Evolutionary conservation across 2,113 vertebrate genomes (phyloP).

Genomic region (Melanocharis versteri): DNA sequence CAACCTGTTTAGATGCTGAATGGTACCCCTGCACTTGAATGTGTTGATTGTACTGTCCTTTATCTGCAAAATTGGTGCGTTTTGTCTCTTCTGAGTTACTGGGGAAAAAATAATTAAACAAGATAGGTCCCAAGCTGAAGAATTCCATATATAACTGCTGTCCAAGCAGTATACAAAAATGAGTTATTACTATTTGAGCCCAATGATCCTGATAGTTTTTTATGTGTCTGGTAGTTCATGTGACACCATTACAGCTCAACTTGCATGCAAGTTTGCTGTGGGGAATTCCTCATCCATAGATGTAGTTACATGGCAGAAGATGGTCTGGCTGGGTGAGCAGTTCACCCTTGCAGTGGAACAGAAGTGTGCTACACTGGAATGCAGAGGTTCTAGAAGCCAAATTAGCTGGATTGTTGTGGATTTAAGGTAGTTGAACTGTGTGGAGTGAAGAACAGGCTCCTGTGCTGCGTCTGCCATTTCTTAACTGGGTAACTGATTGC

Average conservation of each 20-base stretch:
- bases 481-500: not conserved
- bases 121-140: not conserved
- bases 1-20: not conserved
- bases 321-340: not conserved
- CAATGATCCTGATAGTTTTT: not conserved
- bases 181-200: not conserved
- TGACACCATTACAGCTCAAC: not conserved
- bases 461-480: not conserved
- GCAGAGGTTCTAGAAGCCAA: not conserved
- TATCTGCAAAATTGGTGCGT: not conserved
- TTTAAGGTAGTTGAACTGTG: not conserved
- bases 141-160: not conserved
- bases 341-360: not conserved
- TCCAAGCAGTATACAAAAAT: not conserved
- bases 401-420: not conserved
- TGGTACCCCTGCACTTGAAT: not conserved
- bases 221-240: not conserved
- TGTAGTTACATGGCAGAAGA: not conserved
- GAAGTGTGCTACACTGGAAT: not conserved
- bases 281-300: not conserved
- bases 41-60: not conserved
- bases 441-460: not conserved
- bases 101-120: not conserved
- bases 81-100: not conserved
- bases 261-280: not conserved